A percentile compares a stretch with the other conserved stretches of the same genome.
These are phyloP conservation scores for Mantis religiosa DNA, from an alignment of 2,888 invertebrate genomes.

Conservation along the genomic window DNA sequence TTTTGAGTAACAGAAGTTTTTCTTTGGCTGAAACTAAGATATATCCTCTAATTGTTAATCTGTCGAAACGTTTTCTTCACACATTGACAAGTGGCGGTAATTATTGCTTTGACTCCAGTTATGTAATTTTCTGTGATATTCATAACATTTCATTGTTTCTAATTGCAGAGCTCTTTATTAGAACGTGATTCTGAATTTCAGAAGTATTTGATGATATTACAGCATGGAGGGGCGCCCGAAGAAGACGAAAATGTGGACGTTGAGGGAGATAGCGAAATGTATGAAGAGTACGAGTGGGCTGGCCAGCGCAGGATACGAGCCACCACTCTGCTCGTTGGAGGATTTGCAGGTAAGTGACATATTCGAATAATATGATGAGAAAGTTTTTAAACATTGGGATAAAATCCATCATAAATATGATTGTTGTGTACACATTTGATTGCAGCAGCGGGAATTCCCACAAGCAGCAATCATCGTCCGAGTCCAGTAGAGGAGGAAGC, in stretches of 20 bases:
- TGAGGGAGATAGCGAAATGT: constrained; percentile 57
- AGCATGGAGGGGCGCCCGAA: constrained; percentile 50
- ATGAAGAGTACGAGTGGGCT: constrained; percentile 62
- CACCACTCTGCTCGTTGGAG: constrained; percentile 64
- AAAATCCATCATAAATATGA: not conserved
- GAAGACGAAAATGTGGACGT: constrained; percentile 81
- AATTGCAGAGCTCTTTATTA: too few species aligned
- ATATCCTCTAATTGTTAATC: too few species aligned
- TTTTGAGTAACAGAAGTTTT: too few species aligned
- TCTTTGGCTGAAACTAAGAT: too few species aligned
- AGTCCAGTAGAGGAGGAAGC: constrained; percentile 59
- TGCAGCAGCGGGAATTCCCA: constrained; percentile 44
- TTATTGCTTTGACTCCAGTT: too few species aligned
- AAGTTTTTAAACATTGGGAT: too few species aligned
- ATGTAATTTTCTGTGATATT: too few species aligned
- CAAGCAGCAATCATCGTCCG: constrained; percentile 41
- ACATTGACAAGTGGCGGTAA: too few species aligned
- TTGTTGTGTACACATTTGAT: not conserved
- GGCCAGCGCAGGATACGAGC: constrained; percentile 78
- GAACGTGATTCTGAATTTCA: too few species aligned
- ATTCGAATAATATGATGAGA: too few species aligned
- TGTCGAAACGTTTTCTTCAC: too few species aligned
- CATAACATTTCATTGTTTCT: too few species aligned
- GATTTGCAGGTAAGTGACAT: constrained; percentile 50
- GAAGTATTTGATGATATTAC: constrained; percentile 8